Conservation (phyloP, 2,113 vertebrate genomes). For the Aythya baeri region DNA sequence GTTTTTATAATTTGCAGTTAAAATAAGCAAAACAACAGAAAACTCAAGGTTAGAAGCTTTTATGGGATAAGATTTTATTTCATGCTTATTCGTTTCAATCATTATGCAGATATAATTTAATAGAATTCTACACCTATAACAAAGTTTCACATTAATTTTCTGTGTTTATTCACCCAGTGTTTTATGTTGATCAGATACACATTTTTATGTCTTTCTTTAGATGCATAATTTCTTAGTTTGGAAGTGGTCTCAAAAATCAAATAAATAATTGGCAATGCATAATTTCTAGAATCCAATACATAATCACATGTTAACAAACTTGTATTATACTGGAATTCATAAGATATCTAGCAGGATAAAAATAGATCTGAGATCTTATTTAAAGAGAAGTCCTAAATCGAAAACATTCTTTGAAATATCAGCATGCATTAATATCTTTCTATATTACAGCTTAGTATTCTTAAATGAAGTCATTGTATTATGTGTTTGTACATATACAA, state of each 20-base stretch:
- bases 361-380: not conserved
- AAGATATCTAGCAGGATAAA: not conserved
- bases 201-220: not conserved
- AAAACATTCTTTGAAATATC: not conserved
- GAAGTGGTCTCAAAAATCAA: not conserved
- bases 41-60: fast-evolving
- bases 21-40: not conserved
- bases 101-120: not conserved
- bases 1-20: not conserved
- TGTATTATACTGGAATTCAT: not conserved
- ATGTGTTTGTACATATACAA: not conserved
- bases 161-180: not conserved
- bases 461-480: not conserved
- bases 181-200: not conserved
- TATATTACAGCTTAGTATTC: not conserved
- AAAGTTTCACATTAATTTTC: not conserved
- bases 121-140: not conserved
- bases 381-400: not conserved
- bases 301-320: not conserved
- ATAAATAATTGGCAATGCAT: not conserved
- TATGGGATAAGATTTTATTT: not conserved
- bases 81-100: not conserved
- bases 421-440: not conserved
- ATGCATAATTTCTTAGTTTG: not conserved
- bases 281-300: not conserved